Percentiles rank a stretch among this genome's conserved stretches.
These are phyloP conservation scores for Sepioteuthis lessoniana DNA, from an alignment of 2,888 invertebrate genomes.

Conservation along the genomic window DNA sequence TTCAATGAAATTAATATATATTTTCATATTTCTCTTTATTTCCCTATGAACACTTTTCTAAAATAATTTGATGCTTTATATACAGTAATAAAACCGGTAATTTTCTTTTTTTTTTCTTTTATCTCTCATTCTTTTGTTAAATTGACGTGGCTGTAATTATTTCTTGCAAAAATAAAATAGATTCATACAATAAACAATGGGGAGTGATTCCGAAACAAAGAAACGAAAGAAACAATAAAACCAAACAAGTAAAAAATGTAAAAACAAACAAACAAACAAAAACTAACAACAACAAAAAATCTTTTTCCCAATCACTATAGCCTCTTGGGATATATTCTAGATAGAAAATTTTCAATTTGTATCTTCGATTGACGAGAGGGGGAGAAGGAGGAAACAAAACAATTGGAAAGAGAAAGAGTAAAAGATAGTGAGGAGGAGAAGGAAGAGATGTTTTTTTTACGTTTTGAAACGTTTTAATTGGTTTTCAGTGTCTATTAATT, in stretches of 20 bases:
- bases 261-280: too few relatives aligned
- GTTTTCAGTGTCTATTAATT: not conserved
- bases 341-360: not conserved
- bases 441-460: not conserved
- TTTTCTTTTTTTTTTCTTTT: not conserved
- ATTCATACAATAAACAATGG: not conserved
- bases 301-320: not conserved
- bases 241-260: too few relatives aligned
- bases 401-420: too few relatives aligned
- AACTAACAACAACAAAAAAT: not conserved
- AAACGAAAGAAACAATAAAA: too few relatives aligned
- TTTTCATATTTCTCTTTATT: too few relatives aligned
- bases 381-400: not conserved
- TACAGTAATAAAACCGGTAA: not conserved
- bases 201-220: too few relatives aligned
- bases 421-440: too few relatives aligned
- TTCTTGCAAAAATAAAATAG: not conserved
- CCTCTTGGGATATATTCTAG: not conserved
- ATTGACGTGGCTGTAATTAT: not conserved
- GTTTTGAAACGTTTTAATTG: not conserved
- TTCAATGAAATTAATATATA: too few relatives aligned
- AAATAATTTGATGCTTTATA: too few relatives aligned
- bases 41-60: too few relatives aligned
- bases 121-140: not conserved
- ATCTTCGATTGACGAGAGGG: not conserved